These are phyloP conservation scores for Ichneumoninae sp. DNA, from an alignment of 2,888 invertebrate species.

Conservation along the genomic window DNA sequence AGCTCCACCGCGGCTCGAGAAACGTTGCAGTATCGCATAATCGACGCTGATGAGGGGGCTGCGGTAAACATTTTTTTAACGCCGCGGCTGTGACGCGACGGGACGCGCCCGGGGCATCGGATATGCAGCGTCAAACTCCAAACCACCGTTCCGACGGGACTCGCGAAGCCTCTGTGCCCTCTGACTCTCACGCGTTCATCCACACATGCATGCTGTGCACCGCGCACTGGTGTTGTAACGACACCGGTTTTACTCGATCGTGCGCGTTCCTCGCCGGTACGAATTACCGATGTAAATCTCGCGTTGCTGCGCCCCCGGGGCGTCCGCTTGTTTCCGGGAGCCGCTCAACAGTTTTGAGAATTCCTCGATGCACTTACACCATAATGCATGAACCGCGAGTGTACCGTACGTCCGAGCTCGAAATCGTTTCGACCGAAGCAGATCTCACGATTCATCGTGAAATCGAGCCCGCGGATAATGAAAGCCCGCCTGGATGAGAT, in stretches of 20 bases:
- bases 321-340: constrained; percentile 36
- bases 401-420: background rate
- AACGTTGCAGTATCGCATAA: constrained; percentile 30
- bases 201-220: background rate
- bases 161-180: constrained; percentile 39
- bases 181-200: constrained; percentile 16
- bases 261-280: constrained; percentile 37
- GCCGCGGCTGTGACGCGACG: constrained; percentile 21
- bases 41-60: constrained; percentile 50
- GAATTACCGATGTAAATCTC: constrained; percentile 79
- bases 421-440: background rate
- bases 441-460: background rate
- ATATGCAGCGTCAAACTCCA: constrained; percentile 26
- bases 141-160: constrained; percentile 24
- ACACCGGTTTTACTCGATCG: background rate
- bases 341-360: constrained; percentile 59
- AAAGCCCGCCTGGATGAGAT: background rate
- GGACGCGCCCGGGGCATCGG: constrained; percentile 36
- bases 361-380: constrained; percentile 23
- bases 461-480: background rate
- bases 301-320: constrained; percentile 59
- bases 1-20: background rate
- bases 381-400: background rate
- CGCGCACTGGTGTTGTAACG: background rate
- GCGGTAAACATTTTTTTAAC: constrained; percentile 8